Evolutionary conservation across 2,113 vertebrate genomes (phyloP).

Genomic region (Ciconia maguari): DNA sequence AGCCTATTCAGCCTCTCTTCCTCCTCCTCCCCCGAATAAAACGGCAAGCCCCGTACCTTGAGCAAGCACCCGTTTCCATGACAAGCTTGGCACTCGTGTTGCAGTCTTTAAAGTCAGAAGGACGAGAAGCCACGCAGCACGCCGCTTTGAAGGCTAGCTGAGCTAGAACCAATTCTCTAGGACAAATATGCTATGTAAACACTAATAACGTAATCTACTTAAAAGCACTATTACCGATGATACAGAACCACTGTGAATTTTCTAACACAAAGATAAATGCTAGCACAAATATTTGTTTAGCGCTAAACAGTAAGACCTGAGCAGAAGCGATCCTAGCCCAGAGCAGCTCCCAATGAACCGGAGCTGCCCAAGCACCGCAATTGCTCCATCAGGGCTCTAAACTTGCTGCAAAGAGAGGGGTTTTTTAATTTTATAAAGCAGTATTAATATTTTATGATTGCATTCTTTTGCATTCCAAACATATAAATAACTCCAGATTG

Average conservation of each 20-base stretch:
- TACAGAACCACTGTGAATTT: neutral
- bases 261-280: neutral
- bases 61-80: neutral
- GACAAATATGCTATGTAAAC: neutral
- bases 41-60: neutral
- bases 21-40: neutral
- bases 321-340: neutral
- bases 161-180: neutral
- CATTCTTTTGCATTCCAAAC: neutral
- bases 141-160: neutral
- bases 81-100: neutral
- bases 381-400: neutral
- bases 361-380: fast-evolving
- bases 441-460: constrained; percentile 14
- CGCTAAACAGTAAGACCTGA: neutral
- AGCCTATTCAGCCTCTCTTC: neutral
- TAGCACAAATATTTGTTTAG: neutral
- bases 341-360: neutral
- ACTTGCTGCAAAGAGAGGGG: fast-evolving
- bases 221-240: neutral
- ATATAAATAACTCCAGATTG: constrained; percentile 27
- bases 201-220: neutral
- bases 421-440: neutral
- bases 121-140: neutral
- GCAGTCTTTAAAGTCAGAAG: neutral